Percentiles rank a stretch among this genome's conserved stretches.
phyloP scores from a whole-genome alignment of 2,888 invertebrate genomes.

The Xestia ashworthii region DNA sequence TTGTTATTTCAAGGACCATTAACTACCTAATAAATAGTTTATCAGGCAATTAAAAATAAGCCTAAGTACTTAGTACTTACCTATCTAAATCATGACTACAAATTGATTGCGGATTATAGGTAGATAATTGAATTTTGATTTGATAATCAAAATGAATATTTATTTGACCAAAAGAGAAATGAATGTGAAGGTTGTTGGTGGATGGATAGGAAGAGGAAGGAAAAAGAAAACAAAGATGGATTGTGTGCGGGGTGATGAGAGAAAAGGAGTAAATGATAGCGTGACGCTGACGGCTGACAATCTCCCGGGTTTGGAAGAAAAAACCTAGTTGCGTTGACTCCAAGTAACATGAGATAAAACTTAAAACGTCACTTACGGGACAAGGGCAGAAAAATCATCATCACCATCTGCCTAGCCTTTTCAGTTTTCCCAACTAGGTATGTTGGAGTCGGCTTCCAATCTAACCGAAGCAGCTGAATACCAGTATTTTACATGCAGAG shows the following conservation, averaged over 20 bases:
- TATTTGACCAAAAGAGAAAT: neutral
- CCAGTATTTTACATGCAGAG: too few species aligned
- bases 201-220: neutral
- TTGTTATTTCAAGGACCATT: neutral
- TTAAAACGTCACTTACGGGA: too few species aligned
- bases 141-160: neutral
- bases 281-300: neutral
- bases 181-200: neutral
- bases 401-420: too few species aligned
- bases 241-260: neutral
- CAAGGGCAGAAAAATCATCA: too few species aligned
- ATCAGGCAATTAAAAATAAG: neutral
- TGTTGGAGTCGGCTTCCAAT: too few species aligned
- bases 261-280: neutral
- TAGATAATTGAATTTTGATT: slow-evolving; percentile 1
- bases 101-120: neutral
- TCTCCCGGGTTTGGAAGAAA: neutral
- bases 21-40: neutral
- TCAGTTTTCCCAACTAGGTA: too few species aligned
- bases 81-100: neutral
- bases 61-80: neutral
- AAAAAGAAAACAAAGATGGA: neutral
- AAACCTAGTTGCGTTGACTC: neutral
- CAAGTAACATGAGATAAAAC: neutral
- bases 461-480: too few species aligned